A percentile compares a stretch with the other conserved stretches of the same genome.
phyloP scores from a whole-genome alignment of 2,888 invertebrate genomes.

The Labia minor region DNA sequence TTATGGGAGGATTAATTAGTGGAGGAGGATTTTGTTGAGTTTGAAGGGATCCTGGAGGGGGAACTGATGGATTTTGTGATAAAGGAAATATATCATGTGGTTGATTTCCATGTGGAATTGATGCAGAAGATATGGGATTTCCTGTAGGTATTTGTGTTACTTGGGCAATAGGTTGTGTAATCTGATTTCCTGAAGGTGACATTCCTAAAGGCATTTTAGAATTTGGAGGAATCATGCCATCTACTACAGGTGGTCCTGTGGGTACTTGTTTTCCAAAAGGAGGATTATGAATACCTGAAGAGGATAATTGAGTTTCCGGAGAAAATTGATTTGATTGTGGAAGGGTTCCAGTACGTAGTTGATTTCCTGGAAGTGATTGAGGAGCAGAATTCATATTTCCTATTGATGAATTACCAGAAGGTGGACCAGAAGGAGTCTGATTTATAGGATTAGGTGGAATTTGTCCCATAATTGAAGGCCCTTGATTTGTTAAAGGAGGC shows the following conservation, averaged over 20 bases:
- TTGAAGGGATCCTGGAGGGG: slow-evolving; percentile 14
- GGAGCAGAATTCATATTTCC: slow-evolving; percentile 14
- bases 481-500: slow-evolving; percentile 23
- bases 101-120: not conserved
- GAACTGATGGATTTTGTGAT: not conserved
- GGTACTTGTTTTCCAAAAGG: slow-evolving; percentile 17
- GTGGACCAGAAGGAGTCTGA: slow-evolving; percentile 20
- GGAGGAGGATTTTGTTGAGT: slow-evolving; percentile 2
- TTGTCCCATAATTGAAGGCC: not conserved
- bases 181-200: slow-evolving; percentile 20
- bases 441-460: slow-evolving; percentile 23
- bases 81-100: too few species aligned
- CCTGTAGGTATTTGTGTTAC: not conserved
- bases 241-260: not conserved
- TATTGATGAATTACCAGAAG: slow-evolving; percentile 16
- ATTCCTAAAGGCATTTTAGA: slow-evolving; percentile 18
- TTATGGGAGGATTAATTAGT: slow-evolving; percentile 18
- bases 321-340: slow-evolving; percentile 23
- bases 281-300: slow-evolving; percentile 18
- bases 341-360: slow-evolving; percentile 21
- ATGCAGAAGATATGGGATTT: not conserved
- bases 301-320: slow-evolving; percentile 19
- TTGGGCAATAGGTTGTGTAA: not conserved
- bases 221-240: not conserved
- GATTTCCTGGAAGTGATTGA: slow-evolving; percentile 19